These are phyloP conservation scores for Aquila chrysaetos DNA, from an alignment of 2,797 vertebrate species.

Conservation along the genomic window DNA sequence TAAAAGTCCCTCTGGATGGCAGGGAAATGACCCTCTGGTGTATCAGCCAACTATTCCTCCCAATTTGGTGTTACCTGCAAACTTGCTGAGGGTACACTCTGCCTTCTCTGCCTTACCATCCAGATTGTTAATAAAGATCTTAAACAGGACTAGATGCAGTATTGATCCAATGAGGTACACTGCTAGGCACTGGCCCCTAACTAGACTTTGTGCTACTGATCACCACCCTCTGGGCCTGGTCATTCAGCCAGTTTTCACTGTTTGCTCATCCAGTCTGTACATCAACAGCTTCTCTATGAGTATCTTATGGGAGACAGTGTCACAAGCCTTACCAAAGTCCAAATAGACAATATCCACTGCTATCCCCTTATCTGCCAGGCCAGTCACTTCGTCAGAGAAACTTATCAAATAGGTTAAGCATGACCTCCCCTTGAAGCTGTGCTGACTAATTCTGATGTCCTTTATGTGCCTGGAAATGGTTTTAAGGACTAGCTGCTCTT, in stretches of 20 bases:
- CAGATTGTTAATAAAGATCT: background rate
- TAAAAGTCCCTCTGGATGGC: background rate
- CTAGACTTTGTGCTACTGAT: background rate
- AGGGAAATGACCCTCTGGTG: background rate
- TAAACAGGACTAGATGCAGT: background rate
- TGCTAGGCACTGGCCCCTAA: background rate
- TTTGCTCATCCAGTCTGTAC: background rate
- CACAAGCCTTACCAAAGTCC: background rate
- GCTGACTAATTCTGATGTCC: background rate
- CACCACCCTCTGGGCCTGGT: background rate
- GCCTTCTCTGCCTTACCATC: no score
- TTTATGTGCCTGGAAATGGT: background rate
- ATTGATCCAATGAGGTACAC: background rate
- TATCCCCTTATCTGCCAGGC: background rate
- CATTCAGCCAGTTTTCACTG: background rate
- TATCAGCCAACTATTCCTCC: background rate
- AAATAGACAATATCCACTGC: background rate
- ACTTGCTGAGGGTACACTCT: background rate
- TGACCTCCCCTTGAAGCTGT: background rate
- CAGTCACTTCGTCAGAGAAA: background rate
- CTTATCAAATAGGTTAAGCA: background rate
- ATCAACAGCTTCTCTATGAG: background rate
- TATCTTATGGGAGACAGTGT: background rate
- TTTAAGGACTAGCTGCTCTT: background rate
- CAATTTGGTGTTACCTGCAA: rapidly evolving